A percentile compares a stretch with the other conserved stretches of the same genome.
Evolutionary conservation across 2,113 vertebrate genomes (phyloP).

Genomic region (Cricetomys ansorgei): DNA sequence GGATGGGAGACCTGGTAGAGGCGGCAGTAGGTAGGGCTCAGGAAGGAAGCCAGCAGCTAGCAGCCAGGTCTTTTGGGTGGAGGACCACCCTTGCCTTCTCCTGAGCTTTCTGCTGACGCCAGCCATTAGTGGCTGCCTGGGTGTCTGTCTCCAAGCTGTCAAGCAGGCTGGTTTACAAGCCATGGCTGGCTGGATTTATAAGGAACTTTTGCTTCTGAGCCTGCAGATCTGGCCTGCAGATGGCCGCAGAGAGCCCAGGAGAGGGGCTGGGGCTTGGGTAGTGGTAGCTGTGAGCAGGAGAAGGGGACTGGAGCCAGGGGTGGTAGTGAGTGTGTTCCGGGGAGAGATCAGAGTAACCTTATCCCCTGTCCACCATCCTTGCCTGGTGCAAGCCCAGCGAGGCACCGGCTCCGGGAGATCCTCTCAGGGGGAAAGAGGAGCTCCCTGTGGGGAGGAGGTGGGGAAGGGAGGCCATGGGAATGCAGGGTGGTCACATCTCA

Average conservation of each 20-base stretch:
- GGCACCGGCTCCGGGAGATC: background rate
- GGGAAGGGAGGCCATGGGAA: background rate
- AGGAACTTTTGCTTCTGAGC: background rate
- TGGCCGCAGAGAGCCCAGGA: background rate
- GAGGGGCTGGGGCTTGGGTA: background rate
- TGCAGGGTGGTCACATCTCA: background rate
- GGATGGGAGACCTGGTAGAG: background rate
- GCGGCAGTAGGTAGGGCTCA: background rate
- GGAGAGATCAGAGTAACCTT: too few species aligned
- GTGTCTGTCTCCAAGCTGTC: constrained; percentile 45
- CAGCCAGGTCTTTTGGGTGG: background rate
- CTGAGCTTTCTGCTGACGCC: background rate
- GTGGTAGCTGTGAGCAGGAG: background rate
- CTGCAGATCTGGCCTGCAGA: background rate
- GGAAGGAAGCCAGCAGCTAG: background rate
- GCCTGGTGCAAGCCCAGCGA: background rate
- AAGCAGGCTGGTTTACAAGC: background rate
- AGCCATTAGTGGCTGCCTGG: background rate
- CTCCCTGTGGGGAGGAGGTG: background rate
- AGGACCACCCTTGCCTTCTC: background rate
- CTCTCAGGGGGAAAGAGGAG: too few species aligned
- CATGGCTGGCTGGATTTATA: background rate
- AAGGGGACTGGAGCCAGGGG: background rate
- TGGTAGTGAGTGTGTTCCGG: background rate
- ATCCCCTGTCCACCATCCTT: background rate